Evolutionary conservation across 2,797 vertebrate genomes (phyloP).

Genomic region (Bryconaethiops microstoma): DNA sequence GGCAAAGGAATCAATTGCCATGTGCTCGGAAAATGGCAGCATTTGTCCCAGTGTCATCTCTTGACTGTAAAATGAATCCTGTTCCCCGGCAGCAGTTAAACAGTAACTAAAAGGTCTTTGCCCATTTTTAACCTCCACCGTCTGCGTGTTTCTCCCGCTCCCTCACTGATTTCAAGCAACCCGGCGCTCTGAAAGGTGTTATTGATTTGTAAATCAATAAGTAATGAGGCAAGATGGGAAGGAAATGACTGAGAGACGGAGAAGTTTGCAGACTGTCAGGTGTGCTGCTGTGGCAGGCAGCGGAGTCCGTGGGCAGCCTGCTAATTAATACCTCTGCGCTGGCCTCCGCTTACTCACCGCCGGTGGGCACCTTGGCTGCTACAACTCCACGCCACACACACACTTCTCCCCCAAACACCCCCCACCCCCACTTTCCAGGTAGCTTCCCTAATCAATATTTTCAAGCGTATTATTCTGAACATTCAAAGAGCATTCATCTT

Average conservation of each 20-base stretch:
- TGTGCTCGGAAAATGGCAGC: slow-evolving; percentile 13
- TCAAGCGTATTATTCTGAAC: background rate
- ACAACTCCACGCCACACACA: slow-evolving; percentile 24
- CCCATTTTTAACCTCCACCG: slow-evolving; percentile 53
- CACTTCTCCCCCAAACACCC: background rate
- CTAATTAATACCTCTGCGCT: slow-evolving; percentile 59
- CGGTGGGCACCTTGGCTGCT: slow-evolving; percentile 47
- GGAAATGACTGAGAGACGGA: slow-evolving; percentile 72
- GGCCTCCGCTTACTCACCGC: slow-evolving; percentile 40
- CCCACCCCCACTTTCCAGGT: background rate
- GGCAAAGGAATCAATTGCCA: slow-evolving; percentile 32
- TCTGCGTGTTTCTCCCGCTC: slow-evolving; percentile 37
- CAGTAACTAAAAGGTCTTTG: slow-evolving; percentile 54
- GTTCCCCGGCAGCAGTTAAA: slow-evolving; percentile 44
- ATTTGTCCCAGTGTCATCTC: slow-evolving; percentile 37
- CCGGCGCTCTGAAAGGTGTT: slow-evolving; percentile 65
- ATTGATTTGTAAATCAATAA: slow-evolving; percentile 82
- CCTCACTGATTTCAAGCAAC: slow-evolving; percentile 52
- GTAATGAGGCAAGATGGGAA: slow-evolving; percentile 76
- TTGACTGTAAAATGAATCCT: slow-evolving; percentile 51
- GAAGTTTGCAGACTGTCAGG: slow-evolving; percentile 57
- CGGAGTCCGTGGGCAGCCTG: slow-evolving; percentile 60
- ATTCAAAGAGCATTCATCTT: too few species aligned
- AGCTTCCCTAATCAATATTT: slow-evolving; percentile 22
- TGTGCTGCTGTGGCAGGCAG: slow-evolving; percentile 53